These are phyloP conservation scores for Metellina segmentata DNA, from an alignment of 2,888 invertebrate genomes.

Conservation along the genomic window DNA sequence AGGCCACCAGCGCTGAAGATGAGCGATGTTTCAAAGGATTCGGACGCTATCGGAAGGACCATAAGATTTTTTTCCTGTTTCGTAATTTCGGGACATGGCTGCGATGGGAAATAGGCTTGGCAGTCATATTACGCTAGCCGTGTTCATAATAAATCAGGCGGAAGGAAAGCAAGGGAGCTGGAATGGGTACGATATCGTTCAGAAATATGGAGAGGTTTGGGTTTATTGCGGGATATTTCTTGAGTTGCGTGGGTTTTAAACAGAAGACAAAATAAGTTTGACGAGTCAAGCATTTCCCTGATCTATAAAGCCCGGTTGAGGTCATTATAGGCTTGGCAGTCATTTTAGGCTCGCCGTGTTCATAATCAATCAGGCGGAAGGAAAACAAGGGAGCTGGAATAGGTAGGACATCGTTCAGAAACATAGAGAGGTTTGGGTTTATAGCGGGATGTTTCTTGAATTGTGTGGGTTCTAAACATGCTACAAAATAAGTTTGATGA, in stretches of 20 bases:
- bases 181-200: no score
- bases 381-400: background rate
- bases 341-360: background rate
- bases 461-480: no score
- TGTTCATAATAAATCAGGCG: background rate
- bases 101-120: background rate
- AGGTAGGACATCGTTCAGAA: no score
- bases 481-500: no score
- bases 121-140: background rate
- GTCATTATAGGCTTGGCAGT: background rate
- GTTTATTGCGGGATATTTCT: no score
- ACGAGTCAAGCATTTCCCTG: no score
- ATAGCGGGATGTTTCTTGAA: no score
- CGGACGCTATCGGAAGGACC: background rate
- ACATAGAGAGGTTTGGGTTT: no score
- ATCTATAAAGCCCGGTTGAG: no score
- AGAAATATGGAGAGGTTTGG: no score
- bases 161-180: background rate
- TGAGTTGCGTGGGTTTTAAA: no score
- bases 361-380: background rate
- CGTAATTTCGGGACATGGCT: slow-evolving; percentile 10
- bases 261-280: no score
- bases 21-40: slow-evolving; percentile 27
- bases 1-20: background rate
- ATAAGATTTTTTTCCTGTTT: background rate